These are phyloP conservation scores for Bombus vancouverensis DNA, from an alignment of 1,140 invertebrate genomes.

Conservation along the genomic window DNA sequence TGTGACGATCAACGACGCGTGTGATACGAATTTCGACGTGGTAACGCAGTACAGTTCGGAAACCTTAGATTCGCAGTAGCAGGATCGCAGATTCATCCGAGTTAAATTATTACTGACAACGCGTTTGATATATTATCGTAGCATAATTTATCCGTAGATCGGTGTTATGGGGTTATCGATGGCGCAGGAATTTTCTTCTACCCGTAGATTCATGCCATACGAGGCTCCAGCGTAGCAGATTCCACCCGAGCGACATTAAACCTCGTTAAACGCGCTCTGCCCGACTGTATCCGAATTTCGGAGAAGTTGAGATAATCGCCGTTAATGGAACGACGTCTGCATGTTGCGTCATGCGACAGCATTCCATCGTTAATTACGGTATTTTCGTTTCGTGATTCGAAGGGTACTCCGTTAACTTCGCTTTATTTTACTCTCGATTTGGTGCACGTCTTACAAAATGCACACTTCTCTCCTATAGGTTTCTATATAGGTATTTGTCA, in stretches of 20 bases:
- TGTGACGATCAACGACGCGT: too few relatives aligned
- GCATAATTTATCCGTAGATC: neutral
- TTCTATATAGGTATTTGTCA: neutral
- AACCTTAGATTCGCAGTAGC: too few relatives aligned
- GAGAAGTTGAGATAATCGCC: slow-evolving; percentile 50
- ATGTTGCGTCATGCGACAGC: neutral
- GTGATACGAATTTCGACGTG: too few relatives aligned
- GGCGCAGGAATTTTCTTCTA: neutral
- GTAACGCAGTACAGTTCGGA: too few relatives aligned
- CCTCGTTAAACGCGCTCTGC: slow-evolving; percentile 49
- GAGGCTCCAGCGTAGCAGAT: neutral
- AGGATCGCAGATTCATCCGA: too few relatives aligned
- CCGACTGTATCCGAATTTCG: slow-evolving; percentile 54
- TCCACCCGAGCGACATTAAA: slow-evolving; percentile 28
- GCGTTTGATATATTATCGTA: neutral
- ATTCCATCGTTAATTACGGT: slow-evolving; percentile 23
- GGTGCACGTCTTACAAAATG: neutral
- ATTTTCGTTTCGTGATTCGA: slow-evolving; percentile 19
- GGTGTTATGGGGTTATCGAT: neutral
- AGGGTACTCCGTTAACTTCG: neutral
- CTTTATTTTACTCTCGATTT: neutral
- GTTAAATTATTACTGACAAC: neutral
- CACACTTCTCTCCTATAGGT: too few relatives aligned
- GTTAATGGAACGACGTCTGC: slow-evolving; percentile 58
- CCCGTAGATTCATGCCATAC: neutral